Conservation (phyloP, 2,113 vertebrate species). For the Xiphophorus maculatus region DNA sequence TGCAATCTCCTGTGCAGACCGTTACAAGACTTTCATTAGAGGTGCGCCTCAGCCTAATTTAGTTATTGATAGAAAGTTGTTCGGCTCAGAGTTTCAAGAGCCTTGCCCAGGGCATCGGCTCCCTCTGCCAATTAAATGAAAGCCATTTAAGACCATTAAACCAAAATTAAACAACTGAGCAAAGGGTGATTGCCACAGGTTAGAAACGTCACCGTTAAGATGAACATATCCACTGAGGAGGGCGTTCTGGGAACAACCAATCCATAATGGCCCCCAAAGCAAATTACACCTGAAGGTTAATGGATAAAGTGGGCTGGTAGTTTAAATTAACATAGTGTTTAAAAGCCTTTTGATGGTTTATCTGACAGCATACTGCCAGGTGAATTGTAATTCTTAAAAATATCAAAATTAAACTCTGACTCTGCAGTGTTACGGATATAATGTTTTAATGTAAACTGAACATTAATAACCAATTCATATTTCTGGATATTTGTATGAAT, state of each 20-base stretch:
- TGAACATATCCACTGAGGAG: conserved; percentile 17
- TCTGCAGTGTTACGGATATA: neutral
- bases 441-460: neutral
- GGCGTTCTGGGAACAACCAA: conserved; percentile 6
- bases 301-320: neutral
- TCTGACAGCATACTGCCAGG: neutral
- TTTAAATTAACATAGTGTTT: conserved; percentile 3
- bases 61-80: conserved; percentile 63
- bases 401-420: neutral
- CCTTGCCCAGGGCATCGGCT: conserved; percentile 61
- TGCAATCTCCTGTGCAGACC: conserved; percentile 34
- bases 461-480: no score
- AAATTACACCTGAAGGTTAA: conserved; percentile 6
- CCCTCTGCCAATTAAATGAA: conserved; percentile 69
- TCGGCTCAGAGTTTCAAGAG: conserved; percentile 50
- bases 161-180: conserved; percentile 72
- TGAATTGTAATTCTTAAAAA: neutral
- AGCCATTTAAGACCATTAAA: conserved; percentile 77
- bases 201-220: conserved; percentile 52
- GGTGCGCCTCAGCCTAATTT: conserved; percentile 64
- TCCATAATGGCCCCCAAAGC: conserved; percentile 11
- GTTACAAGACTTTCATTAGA: conserved; percentile 58
- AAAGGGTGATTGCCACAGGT: conserved; percentile 58
- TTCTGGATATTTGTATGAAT: no score
- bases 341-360: neutral